These are phyloP conservation scores for Patiria miniata DNA, from an alignment of 35 echinoderm and acorn worm genomes.

Conservation along the genomic window DNA sequence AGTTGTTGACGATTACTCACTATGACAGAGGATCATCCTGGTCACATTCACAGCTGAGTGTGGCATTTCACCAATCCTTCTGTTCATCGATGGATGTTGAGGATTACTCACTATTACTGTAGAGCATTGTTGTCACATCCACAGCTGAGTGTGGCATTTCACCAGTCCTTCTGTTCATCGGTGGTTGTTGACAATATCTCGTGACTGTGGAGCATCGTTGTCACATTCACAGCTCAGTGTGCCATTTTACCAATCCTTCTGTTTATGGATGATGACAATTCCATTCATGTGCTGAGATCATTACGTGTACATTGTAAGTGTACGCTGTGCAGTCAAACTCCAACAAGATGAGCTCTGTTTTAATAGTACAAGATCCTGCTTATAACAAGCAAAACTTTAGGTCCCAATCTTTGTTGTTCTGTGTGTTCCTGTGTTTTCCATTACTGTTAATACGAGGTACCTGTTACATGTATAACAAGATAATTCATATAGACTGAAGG, in stretches of 20 bases:
- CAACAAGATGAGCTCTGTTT: constrained; percentile 1
- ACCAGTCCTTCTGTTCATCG: too few relatives aligned
- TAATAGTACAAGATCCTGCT: constrained; percentile 2
- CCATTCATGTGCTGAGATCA: not conserved
- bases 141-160: too few relatives aligned
- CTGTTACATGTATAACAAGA: constrained; percentile 2
- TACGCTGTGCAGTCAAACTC: too few relatives aligned
- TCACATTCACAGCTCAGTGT: not conserved
- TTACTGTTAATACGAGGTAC: not conserved
- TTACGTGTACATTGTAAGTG: not conserved
- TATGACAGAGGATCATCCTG: not conserved
- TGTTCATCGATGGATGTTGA: too few relatives aligned
- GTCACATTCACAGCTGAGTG: constrained; percentile 1
- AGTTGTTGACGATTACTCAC: not conserved
- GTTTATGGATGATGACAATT: not conserved
- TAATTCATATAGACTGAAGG: not conserved
- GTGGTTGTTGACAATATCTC: too few relatives aligned
- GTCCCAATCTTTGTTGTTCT: too few relatives aligned
- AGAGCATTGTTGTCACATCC: not conserved
- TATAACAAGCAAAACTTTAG: too few relatives aligned
- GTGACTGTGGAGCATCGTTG: too few relatives aligned
- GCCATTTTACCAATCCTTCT: not conserved
- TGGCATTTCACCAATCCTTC: too few relatives aligned
- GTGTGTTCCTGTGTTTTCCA: not conserved
- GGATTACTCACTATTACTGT: not conserved